Evolutionary conservation across 2,797 vertebrate genomes (phyloP).

Genomic region (Scolopax bukidnonensis): DNA sequence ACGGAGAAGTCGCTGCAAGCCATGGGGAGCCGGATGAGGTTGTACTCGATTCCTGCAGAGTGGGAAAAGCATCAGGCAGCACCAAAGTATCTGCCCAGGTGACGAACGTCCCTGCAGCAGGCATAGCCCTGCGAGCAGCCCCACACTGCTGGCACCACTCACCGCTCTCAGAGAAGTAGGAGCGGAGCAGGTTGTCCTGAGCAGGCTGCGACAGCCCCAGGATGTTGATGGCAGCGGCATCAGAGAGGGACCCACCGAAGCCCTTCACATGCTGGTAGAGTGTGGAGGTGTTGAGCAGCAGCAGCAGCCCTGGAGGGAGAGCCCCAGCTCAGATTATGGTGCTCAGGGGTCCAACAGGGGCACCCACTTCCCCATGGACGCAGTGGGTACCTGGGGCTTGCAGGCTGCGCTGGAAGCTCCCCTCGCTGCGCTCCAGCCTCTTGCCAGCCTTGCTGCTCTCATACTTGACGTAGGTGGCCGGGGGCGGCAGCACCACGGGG

Average conservation of each 20-base stretch:
- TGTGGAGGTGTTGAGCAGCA: not conserved
- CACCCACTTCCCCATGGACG: rapidly evolving
- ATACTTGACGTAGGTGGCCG: conserved; percentile 50
- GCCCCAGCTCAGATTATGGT: rapidly evolving
- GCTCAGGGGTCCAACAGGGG: rapidly evolving
- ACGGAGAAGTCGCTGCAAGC: conserved; percentile 95
- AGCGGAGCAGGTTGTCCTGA: conserved; percentile 87
- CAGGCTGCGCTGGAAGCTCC: conserved; percentile 63
- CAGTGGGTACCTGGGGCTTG: not conserved
- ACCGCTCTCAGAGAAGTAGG: conserved; percentile 91
- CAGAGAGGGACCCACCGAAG: conserved; percentile 93
- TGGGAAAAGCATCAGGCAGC: not conserved
- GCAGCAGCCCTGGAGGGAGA: conserved; percentile 2
- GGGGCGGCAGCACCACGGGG: conserved; percentile 66
- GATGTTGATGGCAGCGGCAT: conserved; percentile 91
- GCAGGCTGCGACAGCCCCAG: conserved; percentile 81
- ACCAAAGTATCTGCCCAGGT: rapidly evolving
- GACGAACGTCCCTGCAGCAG: rapidly evolving
- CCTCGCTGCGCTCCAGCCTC: conserved; percentile 20
- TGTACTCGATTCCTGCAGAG: conserved; percentile 90
- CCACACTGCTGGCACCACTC: not conserved
- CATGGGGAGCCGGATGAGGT: conserved; percentile 90
- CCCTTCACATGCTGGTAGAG: conserved; percentile 87
- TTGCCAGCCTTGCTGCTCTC: conserved; percentile 36
- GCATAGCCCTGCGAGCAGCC: rapidly evolving